These are phyloP conservation scores for Lontra canadensis DNA, from an alignment of 2,113 vertebrate species.

Conservation along the genomic window DNA sequence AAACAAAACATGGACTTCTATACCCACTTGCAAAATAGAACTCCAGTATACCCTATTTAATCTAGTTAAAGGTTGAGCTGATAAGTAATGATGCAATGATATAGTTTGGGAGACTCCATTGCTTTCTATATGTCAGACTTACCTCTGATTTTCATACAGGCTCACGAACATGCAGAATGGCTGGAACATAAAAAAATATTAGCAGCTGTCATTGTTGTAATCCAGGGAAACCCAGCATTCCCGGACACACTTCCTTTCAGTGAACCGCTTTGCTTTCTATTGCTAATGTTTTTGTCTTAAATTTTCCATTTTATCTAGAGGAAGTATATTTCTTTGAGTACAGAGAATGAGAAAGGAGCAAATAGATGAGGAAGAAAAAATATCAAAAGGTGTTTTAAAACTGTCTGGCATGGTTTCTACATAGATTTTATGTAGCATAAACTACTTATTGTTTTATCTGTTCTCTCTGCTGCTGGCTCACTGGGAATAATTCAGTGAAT, in stretches of 20 bases:
- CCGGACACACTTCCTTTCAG: background rate
- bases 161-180: background rate
- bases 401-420: background rate
- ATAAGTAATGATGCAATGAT: background rate
- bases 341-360: background rate
- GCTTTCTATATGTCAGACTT: background rate
- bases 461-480: background rate
- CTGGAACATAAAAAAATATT: background rate
- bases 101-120: background rate
- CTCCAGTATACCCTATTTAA: background rate
- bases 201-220: background rate
- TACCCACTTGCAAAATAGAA: background rate
- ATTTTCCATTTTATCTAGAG: background rate
- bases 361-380: background rate
- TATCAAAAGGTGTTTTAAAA: background rate
- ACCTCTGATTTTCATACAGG: constrained; percentile 15
- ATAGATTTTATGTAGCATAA: background rate
- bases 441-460: background rate
- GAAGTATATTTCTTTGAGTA: background rate
- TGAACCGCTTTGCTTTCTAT: background rate
- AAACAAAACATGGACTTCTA: background rate
- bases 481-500: constrained; percentile 26
- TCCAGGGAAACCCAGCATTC: background rate
- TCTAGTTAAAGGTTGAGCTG: background rate
- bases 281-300: background rate